Evolutionary conservation across 2,888 invertebrate species (phyloP).

Genomic region (Eulithis testata): DNA sequence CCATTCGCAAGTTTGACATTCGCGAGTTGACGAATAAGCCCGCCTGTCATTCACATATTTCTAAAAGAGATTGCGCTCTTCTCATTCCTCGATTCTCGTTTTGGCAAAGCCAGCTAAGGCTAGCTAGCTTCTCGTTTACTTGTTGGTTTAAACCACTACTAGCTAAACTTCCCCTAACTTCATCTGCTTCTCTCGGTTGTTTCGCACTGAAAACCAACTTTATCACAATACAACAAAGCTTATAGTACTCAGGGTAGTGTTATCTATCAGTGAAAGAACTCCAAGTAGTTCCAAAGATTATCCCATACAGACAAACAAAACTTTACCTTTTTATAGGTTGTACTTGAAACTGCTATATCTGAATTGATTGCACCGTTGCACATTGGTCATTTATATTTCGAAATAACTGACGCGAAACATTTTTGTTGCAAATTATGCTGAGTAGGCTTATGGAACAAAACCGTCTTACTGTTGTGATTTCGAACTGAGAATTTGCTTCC

Average conservation of each 20-base stretch:
- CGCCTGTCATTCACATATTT: not conserved
- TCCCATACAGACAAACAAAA: too few species aligned
- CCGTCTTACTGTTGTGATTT: conserved; percentile 9
- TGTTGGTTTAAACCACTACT: conserved; percentile 53
- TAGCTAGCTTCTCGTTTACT: conserved; percentile 54
- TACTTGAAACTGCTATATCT: conserved; percentile 42
- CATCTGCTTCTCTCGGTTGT: too few species aligned
- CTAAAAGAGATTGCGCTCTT: not conserved
- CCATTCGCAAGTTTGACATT: too few species aligned
- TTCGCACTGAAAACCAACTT: too few species aligned
- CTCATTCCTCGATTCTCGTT: conserved; percentile 61
- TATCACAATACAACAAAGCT: too few species aligned
- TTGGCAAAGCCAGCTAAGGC: conserved; percentile 59
- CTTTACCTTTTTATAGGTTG: too few species aligned
- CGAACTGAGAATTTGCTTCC: conserved; percentile 7
- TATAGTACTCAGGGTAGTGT: too few species aligned
- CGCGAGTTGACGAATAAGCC: not conserved
- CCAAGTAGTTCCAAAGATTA: too few species aligned
- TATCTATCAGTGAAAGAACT: too few species aligned
- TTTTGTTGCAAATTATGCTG: conserved; percentile 14
- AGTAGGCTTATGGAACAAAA: conserved; percentile 8
- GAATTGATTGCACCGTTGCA: conserved; percentile 63
- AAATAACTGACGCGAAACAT: conserved; percentile 32
- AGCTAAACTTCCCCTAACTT: too few species aligned
- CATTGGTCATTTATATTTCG: conserved; percentile 41